A percentile compares a stretch with the other conserved stretches of the same genome.
Conservation (phyloP, 30 jellyfish, hydroid and myxozoan genomes). For the Cassiopea xamachana region DNA sequence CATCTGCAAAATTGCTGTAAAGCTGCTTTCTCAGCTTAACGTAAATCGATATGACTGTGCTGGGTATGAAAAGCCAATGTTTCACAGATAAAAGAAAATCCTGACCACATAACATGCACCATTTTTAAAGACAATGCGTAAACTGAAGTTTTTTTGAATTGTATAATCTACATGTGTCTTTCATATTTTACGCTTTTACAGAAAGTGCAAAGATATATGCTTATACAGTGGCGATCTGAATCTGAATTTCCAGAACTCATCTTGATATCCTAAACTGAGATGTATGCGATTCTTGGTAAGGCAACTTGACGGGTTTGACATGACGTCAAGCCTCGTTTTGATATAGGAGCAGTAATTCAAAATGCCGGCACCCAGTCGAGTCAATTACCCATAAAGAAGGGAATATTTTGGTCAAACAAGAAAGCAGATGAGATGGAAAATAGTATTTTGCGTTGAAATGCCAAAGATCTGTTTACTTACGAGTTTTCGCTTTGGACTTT, state of each 20-base stretch:
- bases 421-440: background rate
- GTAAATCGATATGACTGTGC: background rate
- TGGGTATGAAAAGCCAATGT: no score
- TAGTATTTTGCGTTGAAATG: background rate
- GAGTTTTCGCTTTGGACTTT: background rate
- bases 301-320: background rate
- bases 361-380: background rate
- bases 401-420: background rate
- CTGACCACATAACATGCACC: no score
- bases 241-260: background rate
- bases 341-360: background rate
- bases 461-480: background rate
- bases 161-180: no score
- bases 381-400: background rate
- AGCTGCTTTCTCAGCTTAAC: background rate
- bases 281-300: background rate
- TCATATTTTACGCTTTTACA: no score
- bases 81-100: no score
- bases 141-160: no score
- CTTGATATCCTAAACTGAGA: background rate
- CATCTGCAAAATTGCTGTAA: background rate
- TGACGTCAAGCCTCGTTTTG: background rate
- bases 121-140: no score
- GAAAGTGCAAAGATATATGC: background rate
- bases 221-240: background rate